A percentile compares a stretch with the other conserved stretches of the same genome.
phyloP scores from a whole-genome alignment of 1,140 invertebrate genomes.

The Rhopalosiphum padi region DNA sequence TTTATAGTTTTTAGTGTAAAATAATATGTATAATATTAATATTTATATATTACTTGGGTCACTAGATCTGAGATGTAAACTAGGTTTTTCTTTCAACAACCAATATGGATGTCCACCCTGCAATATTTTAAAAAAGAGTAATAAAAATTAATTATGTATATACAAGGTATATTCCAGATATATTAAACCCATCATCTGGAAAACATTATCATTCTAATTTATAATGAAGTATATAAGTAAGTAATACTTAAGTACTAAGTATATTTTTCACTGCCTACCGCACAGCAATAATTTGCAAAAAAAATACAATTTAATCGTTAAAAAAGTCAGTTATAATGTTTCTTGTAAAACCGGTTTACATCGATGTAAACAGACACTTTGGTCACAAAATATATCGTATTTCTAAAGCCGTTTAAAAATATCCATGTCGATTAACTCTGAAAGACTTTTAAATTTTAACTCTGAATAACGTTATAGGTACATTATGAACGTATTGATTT shows the following conservation, averaged over 20 bases:
- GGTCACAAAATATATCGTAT: not conserved
- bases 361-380: not conserved
- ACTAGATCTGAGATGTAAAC: not conserved
- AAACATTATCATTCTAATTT: not conserved
- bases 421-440: not conserved
- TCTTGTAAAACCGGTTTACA: not conserved
- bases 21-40: not conserved
- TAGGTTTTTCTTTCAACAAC: slow-evolving; percentile 35
- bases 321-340: not conserved
- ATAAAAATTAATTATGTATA: not conserved
- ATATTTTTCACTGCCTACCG: not conserved
- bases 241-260: no score
- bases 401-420: not conserved
- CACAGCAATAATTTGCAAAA: not conserved
- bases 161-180: not conserved
- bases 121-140: not conserved
- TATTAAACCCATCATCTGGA: not conserved
- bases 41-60: slow-evolving; percentile 47
- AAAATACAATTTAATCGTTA: not conserved
- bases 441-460: not conserved
- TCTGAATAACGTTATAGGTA: not conserved
- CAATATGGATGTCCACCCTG: slow-evolving; percentile 51
- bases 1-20: not conserved
- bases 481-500: not conserved
- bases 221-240: not conserved